Base-by-base conservation (phyloP, 2,113 vertebrate species). In the Pipra filicauda region DNA sequence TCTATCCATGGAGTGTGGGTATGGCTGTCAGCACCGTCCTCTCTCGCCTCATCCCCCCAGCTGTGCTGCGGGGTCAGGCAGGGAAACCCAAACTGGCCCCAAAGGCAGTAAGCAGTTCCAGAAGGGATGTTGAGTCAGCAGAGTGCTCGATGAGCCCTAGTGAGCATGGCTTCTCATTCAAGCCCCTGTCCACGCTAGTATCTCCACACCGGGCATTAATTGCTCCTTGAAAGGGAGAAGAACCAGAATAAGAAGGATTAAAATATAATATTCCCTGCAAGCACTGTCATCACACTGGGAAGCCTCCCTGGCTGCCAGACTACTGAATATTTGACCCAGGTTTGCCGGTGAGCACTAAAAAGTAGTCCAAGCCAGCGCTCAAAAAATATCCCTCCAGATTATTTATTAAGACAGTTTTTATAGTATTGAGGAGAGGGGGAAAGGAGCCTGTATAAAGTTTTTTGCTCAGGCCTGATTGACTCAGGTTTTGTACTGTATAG, bases 381-480 rank as follows among this genome's bases (percentile, higher is more conserved):
- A 44, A 39, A 74, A 89, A 72, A 52, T 16, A 44, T 12, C 19
- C 24, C 24, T 5, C 14, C 41, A 52, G 66, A 5, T 83, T 64
- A 64, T 30, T 90, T 81, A n/a, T 33, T 44, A 74, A 55, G n/a
- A 19, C 23, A 27, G 2, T 30, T 83, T 83, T 93, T 62, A 76
- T 15, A 70, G 33, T 37, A 67, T 8, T 71, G 48, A 20, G 6
- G 7, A 8, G 8, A 2, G 1, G 0, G 9, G 27, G 23, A 33
- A 71, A 59, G 27, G 28, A 85, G 19, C 8, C 46, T 75, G 44
- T 71, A 33, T 71, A 35, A 62, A 39, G 51, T 21, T 87, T 87
- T 89, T 73, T 58, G 21, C 41, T 73, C 20, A 3, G 24, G 62
- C 54, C 22, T 76, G 18, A 26, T 61, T 1, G 2, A 43, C 28